Evolutionary conservation across 2,113 vertebrate species (phyloP), one percentile per base, ranked within the genome.

Genomic region (Brienomyrus brachyistius): DNA sequence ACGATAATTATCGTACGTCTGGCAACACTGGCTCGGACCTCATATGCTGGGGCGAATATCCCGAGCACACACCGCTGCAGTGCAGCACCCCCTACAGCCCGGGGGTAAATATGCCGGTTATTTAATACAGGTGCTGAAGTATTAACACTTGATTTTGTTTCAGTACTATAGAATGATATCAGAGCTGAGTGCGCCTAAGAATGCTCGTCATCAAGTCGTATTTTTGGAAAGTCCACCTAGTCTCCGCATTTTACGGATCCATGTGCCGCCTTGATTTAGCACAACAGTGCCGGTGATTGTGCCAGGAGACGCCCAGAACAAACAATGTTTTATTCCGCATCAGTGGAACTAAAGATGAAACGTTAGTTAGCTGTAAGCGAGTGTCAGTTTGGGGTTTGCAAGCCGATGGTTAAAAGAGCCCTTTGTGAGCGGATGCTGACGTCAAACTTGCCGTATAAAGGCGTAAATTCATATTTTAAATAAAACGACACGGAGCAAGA

Each of bases 261-360:
- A 91, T 94, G 91, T 92, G 90, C 77, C 89, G 92, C 92, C 92
- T 90, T 89, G 93, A 94, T 95, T 92, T 92, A 90, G 84, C 88
- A 90, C 86, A 92, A 96, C 93, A 96, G 91, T 94, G 94, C 93
- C 91, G 92, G 93, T 92, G 93, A 94, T 96, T 95, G 96, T 97
- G 93, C 95, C 93, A 94, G 89, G 62, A 94, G 94, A 87, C 92
- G 90, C 94, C 95, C 92, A 95, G 96, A 98, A 97, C 97, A 97
- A 97, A 94, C 95, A 96, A 97, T 97, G 97, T 97, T 97, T 96
- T 97, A 93, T 97, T 95, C 94, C 90, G 96, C 95, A 96, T 19
- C 95, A 97, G 97, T 97, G 97, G 97, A 99, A 99, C 97, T 95
- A 99, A 99, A 98, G 97, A 97, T 98, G 96, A 98, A 98, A 98